A percentile compares a stretch with the other conserved stretches of the same genome.
Conservation (phyloP, 2,113 vertebrate species). For the Rhinichthys klamathensis region DNA sequence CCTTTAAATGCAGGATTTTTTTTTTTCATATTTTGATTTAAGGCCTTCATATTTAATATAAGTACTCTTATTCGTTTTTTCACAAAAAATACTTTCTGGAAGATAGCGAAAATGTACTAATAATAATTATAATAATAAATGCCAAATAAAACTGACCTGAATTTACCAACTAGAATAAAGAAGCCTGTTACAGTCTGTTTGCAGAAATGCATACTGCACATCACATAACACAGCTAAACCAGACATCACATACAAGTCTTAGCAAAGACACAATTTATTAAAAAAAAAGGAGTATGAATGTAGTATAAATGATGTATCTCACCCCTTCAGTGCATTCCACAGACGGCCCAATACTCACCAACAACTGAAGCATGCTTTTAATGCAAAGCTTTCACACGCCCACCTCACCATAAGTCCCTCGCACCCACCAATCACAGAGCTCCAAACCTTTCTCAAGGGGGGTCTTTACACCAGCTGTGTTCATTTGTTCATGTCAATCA, state of each 20-base stretch:
- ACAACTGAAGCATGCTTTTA: constrained; percentile 74
- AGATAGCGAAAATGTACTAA: not conserved
- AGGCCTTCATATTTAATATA: not conserved
- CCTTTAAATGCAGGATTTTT: too few species aligned
- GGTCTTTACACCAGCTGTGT: constrained; percentile 65
- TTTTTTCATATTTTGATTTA: too few species aligned
- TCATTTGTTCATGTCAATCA: constrained; percentile 73
- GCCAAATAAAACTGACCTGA: not conserved
- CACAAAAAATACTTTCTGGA: not conserved
- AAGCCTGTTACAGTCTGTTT: not conserved
- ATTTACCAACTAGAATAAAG: not conserved
- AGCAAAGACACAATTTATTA: not conserved
- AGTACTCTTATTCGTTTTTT: not conserved
- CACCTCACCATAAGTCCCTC: constrained; percentile 61
- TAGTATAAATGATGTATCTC: constrained; percentile 59
- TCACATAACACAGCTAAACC: not conserved
- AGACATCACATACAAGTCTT: not conserved
- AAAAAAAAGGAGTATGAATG: constrained; percentile 5
- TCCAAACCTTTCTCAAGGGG: constrained; percentile 33
- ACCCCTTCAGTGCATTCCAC: constrained; percentile 67
- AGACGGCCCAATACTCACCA: constrained; percentile 61
- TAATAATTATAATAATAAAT: too few species aligned
- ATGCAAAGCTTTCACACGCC: constrained; percentile 67
- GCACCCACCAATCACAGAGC: constrained; percentile 71
- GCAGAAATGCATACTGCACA: not conserved